Base-by-base conservation (phyloP, 2,113 vertebrate genomes). In the Zingel zingel region DNA sequence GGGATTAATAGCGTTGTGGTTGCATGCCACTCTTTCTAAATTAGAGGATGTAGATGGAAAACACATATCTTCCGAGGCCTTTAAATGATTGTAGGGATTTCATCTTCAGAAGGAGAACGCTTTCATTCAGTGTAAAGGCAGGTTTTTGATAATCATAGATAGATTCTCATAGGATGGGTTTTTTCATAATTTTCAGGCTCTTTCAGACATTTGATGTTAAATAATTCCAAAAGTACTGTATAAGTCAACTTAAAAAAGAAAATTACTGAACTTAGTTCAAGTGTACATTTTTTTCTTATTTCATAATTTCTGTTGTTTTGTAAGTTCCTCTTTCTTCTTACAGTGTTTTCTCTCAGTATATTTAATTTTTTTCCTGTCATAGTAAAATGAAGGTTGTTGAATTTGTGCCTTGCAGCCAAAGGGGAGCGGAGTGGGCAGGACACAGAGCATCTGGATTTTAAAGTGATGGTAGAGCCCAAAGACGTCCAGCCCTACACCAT, bases 401-500 rank as follows among this genome's bases (percentile, higher is more conserved):
- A 30, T 76, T 21, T 78, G 21, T 86, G 47, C 30, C 51, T 76
- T 74, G 14, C 73, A 96, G 95, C 93, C 63, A 96, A 95, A 91
- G 83, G 77, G 30, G 95, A 95, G 67, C 92, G 93, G 57, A 94
- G 89, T 0, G 93, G 95, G 48, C 98, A 97, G 85, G 98, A 99
- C 83, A 94, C 94, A 0, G 98, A 99, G 84, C 97, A 97, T 51
- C 93, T 98, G 36, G 98, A 99, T 84, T 99, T 99, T 90, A 99
- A 99, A 91, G 96, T 99, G 0, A 96, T 97, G 83, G 98, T 99
- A 89, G 98, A 99, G 87, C 98, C 98, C 0, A 99, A 99, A 87
- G 98, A 99, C 0, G 90, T 88, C 11, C 95, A 97, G 0, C 95
- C 98, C 8, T 99, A 97, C 88, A 99, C 97, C 0, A 94, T 99